A percentile compares a stretch with the other conserved stretches of the same genome.
phyloP scores from a whole-genome alignment of 1,140 invertebrate genomes.

The Adoxophyes honmai region DNA sequence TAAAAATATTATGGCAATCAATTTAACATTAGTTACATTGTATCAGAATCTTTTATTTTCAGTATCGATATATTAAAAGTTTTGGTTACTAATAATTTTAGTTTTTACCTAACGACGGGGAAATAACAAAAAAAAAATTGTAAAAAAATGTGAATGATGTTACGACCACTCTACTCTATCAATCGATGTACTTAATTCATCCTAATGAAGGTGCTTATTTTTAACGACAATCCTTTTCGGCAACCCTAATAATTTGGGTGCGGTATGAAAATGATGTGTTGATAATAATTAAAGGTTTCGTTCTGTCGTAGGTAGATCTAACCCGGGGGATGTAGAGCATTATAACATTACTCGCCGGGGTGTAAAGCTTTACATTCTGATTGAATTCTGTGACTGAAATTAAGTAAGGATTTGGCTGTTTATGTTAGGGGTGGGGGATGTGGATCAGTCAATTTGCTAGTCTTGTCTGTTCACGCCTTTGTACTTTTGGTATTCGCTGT shows the following conservation, averaged over 20 bases:
- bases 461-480: constrained; percentile 56
- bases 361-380: constrained; percentile 71
- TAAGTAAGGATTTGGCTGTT: constrained; percentile 75
- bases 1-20: too few relatives aligned
- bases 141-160: too few relatives aligned
- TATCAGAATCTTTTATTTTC: too few relatives aligned
- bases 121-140: too few relatives aligned
- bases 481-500: neutral
- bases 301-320: constrained; percentile 49
- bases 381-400: constrained; percentile 75
- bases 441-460: constrained; percentile 66
- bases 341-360: constrained; percentile 70
- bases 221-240: constrained; percentile 10
- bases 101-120: too few relatives aligned
- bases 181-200: too few relatives aligned
- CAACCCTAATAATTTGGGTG: constrained; percentile 56
- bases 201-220: neutral
- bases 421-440: constrained; percentile 63
- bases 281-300: constrained; percentile 77
- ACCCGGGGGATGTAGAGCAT: constrained; percentile 64
- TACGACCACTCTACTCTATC: too few relatives aligned
- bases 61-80: too few relatives aligned
- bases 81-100: too few relatives aligned
- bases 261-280: constrained; percentile 75
- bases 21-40: too few relatives aligned